Percentiles rank a stretch among this genome's conserved stretches.
Conservation (phyloP, 2,797 vertebrate species). For the Lepus oiostolus region DNA sequence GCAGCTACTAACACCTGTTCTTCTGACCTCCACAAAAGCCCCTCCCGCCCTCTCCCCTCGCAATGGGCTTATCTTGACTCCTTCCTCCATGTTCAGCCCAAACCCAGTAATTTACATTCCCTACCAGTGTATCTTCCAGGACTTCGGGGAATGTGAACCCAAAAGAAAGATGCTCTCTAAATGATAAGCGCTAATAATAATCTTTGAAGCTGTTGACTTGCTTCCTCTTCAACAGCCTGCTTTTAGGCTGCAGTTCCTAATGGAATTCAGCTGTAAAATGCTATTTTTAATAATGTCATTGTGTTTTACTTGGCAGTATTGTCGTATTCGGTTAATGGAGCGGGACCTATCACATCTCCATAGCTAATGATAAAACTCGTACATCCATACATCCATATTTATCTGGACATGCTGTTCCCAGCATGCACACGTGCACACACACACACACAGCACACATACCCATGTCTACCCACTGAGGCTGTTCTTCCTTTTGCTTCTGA, state of each 20-base stretch:
- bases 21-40: neutral
- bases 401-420: slow-evolving; percentile 9
- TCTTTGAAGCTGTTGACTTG: slow-evolving; percentile 64
- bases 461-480: neutral
- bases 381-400: neutral
- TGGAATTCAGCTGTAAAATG: slow-evolving; percentile 73
- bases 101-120: slow-evolving; percentile 22
- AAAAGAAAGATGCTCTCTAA: slow-evolving; percentile 69
- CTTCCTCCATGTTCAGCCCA: slow-evolving; percentile 13
- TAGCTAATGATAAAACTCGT: slow-evolving; percentile 36
- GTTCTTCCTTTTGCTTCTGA: slow-evolving; percentile 35
- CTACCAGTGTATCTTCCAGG: slow-evolving; percentile 45
- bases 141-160: slow-evolving; percentile 49
- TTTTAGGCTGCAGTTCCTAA: slow-evolving; percentile 74
- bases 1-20: slow-evolving; percentile 28
- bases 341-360: slow-evolving; percentile 19
- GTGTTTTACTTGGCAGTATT: slow-evolving; percentile 71
- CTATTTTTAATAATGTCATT: slow-evolving; percentile 77
- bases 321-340: slow-evolving; percentile 60
- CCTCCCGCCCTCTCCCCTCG: neutral
- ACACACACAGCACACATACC: neutral
- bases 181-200: slow-evolving; percentile 76
- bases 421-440: neutral
- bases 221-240: slow-evolving; percentile 75
- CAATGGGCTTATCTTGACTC: neutral